Percentiles rank a stretch among this genome's conserved stretches.
These are phyloP conservation scores for Pachyramphus minor DNA, from an alignment of 2,113 vertebrate species.

Conservation along the genomic window DNA sequence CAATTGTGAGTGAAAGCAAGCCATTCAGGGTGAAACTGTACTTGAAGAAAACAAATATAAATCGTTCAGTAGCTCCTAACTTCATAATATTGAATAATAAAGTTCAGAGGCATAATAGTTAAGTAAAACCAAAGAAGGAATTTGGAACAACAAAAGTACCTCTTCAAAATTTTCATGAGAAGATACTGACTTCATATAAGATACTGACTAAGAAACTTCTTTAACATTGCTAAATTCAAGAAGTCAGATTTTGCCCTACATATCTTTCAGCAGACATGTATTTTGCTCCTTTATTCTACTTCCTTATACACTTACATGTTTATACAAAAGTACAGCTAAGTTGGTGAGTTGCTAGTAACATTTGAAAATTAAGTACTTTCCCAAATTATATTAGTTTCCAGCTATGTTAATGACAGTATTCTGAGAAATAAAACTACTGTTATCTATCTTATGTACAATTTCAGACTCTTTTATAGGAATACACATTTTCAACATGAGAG, in stretches of 20 bases:
- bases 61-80: not conserved
- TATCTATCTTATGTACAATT: not conserved
- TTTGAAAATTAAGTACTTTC: not conserved
- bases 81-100: not conserved
- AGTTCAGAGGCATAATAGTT: not conserved
- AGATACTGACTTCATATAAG: not conserved
- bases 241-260: not conserved
- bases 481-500: not conserved
- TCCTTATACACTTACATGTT: not conserved
- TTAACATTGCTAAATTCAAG: not conserved
- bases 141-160: not conserved
- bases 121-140: not conserved
- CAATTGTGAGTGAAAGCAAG: not conserved
- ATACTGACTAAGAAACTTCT: not conserved
- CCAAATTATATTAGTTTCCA: not conserved
- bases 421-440: not conserved
- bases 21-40: not conserved
- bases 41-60: not conserved
- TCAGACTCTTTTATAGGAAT: not conserved
- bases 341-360: not conserved
- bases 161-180: not conserved
- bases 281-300: not conserved
- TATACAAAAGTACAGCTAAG: not conserved
- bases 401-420: not conserved
- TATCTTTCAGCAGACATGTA: not conserved